phyloP scores from a whole-genome alignment of 2,113 vertebrate species.

The Drymodes brunneopygia region DNA sequence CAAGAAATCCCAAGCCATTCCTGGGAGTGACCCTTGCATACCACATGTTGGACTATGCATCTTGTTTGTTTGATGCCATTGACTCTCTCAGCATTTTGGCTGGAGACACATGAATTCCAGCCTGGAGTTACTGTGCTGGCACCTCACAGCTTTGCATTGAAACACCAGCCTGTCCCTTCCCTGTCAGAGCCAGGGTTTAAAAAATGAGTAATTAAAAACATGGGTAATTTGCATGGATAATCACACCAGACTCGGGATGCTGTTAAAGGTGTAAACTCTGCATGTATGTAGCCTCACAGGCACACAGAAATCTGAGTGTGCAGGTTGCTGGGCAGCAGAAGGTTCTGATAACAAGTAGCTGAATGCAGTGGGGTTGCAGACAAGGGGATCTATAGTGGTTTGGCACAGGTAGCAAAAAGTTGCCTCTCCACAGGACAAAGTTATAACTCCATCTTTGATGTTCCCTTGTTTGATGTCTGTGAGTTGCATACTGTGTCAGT shows the following conservation, averaged over 20 bases:
- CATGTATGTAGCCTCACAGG: not conserved
- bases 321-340: not conserved
- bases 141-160: not conserved
- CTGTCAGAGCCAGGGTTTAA: not conserved
- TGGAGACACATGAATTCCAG: not conserved
- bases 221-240: not conserved
- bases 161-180: not conserved
- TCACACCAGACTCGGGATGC: not conserved
- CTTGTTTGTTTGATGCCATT: not conserved
- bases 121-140: not conserved
- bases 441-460: not conserved
- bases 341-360: not conserved
- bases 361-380: not conserved
- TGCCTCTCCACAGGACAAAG: not conserved
- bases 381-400: not conserved
- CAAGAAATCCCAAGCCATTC: not conserved
- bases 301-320: not conserved
- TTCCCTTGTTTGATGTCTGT: not conserved
- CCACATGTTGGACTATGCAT: not conserved
- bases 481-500: not conserved
- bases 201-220: not conserved
- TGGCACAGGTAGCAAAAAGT: not conserved
- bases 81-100: not conserved
- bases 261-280: not conserved
- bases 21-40: not conserved